phyloP scores from a whole-genome alignment of 2,113 vertebrate genomes.

The Erpornis zantholeuca region DNA sequence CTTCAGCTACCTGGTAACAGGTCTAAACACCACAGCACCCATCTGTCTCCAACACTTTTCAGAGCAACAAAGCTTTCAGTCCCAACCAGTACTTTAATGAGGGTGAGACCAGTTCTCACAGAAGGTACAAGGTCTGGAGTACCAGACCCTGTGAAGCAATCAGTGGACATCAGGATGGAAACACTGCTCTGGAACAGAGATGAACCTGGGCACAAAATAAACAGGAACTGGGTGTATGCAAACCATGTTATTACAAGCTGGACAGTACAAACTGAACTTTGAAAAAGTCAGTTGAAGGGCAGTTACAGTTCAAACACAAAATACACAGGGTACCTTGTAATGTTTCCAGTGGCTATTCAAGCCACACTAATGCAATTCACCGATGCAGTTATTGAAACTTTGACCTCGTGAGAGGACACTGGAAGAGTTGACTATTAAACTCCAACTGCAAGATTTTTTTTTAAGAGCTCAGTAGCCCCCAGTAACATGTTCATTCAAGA shows the following conservation, averaged over 20 bases:
- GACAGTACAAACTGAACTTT: background rate
- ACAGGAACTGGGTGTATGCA: background rate
- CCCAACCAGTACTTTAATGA: background rate
- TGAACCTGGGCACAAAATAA: background rate
- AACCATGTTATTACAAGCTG: background rate
- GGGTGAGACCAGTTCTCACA: background rate
- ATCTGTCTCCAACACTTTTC: background rate
- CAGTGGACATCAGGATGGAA: background rate
- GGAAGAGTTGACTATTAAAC: background rate
- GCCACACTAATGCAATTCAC: background rate
- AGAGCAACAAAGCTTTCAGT: background rate
- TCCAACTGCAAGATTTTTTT: background rate
- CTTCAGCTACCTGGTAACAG: background rate
- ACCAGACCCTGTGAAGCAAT: background rate
- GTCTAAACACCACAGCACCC: background rate
- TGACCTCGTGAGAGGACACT: background rate
- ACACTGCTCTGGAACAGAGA: background rate
- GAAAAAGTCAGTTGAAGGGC: constrained; percentile 33
- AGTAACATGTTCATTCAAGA: background rate
- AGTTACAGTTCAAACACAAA: constrained; percentile 47
- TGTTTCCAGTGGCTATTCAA: background rate
- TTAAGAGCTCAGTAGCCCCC: background rate
- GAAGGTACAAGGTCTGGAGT: background rate
- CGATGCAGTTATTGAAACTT: background rate
- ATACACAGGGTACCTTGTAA: background rate